Evolutionary conservation across 2,113 vertebrate species (phyloP).

Genomic region (Ramphastos sulfuratus): DNA sequence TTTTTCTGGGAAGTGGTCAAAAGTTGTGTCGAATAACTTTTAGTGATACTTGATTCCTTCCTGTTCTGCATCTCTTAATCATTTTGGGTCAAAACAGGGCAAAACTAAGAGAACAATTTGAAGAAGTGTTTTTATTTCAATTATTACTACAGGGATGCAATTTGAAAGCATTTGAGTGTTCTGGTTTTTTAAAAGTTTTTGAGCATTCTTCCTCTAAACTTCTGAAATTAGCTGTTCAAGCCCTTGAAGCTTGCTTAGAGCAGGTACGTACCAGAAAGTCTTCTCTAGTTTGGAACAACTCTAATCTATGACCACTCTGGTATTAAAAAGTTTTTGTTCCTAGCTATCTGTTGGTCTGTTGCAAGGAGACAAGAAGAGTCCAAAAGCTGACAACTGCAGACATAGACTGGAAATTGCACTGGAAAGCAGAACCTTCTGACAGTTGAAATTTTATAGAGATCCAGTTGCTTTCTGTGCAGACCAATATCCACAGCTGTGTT

Average conservation of each 20-base stretch:
- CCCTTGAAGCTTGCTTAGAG: background rate
- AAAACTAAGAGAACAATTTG: background rate
- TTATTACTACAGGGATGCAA: background rate
- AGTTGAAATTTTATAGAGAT: background rate
- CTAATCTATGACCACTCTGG: background rate
- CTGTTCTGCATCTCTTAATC: background rate
- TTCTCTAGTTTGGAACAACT: background rate
- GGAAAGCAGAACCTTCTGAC: background rate
- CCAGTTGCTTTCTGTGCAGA: background rate
- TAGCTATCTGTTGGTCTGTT: background rate
- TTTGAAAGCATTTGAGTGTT: background rate
- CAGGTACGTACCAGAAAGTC: accelerated
- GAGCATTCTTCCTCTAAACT: background rate
- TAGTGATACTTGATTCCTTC: background rate
- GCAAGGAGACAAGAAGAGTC: background rate
- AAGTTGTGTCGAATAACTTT: background rate
- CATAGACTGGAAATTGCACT: background rate
- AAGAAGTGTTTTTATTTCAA: background rate
- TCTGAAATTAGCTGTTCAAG: background rate
- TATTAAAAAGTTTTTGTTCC: background rate
- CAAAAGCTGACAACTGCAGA: background rate
- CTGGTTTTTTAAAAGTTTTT: background rate
- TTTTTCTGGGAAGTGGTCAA: background rate
- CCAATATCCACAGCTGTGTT: background rate
- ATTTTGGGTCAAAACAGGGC: background rate